These are phyloP conservation scores for Saccostrea echinata DNA, from an alignment of 1,140 invertebrate genomes.

Conservation along the genomic window DNA sequence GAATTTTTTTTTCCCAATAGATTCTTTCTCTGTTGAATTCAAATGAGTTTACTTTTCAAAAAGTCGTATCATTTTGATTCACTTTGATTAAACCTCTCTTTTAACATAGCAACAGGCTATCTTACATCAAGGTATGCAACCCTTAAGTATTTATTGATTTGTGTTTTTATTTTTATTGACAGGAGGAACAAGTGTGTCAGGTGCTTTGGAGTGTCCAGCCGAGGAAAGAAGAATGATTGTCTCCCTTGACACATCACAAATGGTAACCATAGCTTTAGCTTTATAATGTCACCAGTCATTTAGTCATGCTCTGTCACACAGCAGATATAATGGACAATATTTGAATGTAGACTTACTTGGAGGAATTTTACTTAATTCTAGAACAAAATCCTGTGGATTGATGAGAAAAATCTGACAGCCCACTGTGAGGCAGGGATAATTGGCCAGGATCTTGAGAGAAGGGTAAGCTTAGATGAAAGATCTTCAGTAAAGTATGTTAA, in stretches of 20 bases:
- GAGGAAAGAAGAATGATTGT: constrained; percentile 92
- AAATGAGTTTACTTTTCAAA: no score
- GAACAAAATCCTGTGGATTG: constrained; percentile 93
- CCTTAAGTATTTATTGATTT: no score
- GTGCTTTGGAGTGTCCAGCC: constrained; percentile 91
- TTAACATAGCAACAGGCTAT: no score
- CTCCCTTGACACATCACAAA: constrained; percentile 95
- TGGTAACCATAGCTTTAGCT: constrained; percentile 83
- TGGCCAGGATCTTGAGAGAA: constrained; percentile 89
- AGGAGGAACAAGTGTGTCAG: constrained; percentile 96
- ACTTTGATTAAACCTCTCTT: no score
- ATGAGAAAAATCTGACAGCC: constrained; percentile 91
- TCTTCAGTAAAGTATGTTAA: not conserved
- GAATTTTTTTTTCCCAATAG: no score
- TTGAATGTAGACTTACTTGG: not conserved
- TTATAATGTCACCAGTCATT: no score
- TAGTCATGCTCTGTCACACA: not conserved
- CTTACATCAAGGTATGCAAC: no score
- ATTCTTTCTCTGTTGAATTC: no score
- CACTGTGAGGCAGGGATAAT: constrained; percentile 94
- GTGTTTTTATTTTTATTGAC: not conserved
- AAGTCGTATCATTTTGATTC: no score
- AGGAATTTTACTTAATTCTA: constrained; percentile 60
- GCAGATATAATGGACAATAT: not conserved
- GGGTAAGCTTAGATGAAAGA: constrained; percentile 62